phyloP scores from a whole-genome alignment of 2,113 vertebrate species.

The Pseudorhombus dupliciocellatus region DNA sequence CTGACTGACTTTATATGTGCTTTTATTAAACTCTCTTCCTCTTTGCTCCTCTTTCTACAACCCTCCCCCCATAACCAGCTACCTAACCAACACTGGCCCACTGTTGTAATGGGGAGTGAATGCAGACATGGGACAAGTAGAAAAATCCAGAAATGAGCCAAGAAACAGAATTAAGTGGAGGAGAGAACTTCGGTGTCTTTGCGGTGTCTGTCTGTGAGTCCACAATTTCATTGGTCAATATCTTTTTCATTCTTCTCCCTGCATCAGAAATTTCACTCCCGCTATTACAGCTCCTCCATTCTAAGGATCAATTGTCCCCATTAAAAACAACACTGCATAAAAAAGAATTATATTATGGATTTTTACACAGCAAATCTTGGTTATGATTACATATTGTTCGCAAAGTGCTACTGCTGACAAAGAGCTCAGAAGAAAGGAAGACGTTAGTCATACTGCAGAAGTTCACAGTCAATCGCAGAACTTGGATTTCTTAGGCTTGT shows the following conservation, averaged over 20 bases:
- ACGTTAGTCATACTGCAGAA: not conserved
- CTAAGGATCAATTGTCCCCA: slow-evolving; percentile 13
- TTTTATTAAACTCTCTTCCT: slow-evolving; percentile 50
- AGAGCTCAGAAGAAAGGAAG: not conserved
- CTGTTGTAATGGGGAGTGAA: not conserved
- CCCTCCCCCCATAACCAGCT: slow-evolving; percentile 2
- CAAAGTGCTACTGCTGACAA: not conserved
- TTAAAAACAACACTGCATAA: slow-evolving; percentile 13
- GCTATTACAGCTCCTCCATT: not conserved
- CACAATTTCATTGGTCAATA: slow-evolving; percentile 26
- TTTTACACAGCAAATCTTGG: slow-evolving; percentile 1
- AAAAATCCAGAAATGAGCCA: slow-evolving; percentile 12
- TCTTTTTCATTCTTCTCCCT: slow-evolving; percentile 14
- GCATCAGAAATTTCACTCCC: slow-evolving; percentile 22
- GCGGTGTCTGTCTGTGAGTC: not conserved
- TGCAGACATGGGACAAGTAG: not conserved
- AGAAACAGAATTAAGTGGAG: slow-evolving; percentile 40
- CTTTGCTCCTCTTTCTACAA: slow-evolving; percentile 28
- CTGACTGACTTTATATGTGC: slow-evolving; percentile 44
- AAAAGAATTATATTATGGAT: slow-evolving; percentile 7
- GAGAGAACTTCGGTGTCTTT: slow-evolving; percentile 19
- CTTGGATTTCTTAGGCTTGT: not conserved
- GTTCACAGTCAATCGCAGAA: not conserved
- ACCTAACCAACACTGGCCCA: not conserved
- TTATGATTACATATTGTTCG: slow-evolving; percentile 23